Percentiles rank a stretch among this genome's conserved stretches.
phyloP scores from a whole-genome alignment of 2,113 vertebrate genomes.

The Corvus hawaiiensis region DNA sequence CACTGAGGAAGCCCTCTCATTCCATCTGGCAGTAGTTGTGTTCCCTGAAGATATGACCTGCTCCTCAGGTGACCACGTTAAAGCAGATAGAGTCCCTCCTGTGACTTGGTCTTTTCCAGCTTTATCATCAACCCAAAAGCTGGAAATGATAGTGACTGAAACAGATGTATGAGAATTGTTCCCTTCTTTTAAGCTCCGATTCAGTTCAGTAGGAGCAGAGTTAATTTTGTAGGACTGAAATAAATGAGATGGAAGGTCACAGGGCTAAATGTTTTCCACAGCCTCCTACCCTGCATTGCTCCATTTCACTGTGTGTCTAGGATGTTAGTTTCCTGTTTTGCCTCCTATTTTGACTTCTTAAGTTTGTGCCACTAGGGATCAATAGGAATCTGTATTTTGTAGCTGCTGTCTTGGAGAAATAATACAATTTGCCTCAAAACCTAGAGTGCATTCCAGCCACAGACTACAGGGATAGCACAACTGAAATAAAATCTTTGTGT shows the following conservation, averaged over 20 bases:
- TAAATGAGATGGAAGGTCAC: conserved; percentile 55
- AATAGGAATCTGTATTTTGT: background rate
- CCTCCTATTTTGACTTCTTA: background rate
- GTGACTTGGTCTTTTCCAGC: background rate
- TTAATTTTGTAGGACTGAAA: conserved; percentile 56
- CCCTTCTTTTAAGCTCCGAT: background rate
- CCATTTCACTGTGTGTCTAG: conserved; percentile 19
- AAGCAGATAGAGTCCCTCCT: background rate
- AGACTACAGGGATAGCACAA: background rate
- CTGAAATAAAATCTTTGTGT: background rate
- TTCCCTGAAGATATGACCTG: background rate
- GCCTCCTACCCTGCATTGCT: conserved; percentile 11
- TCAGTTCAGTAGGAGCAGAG: conserved; percentile 35
- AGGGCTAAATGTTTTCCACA: conserved; percentile 32
- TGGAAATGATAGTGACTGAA: background rate
- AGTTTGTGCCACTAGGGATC: background rate
- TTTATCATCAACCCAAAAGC: background rate
- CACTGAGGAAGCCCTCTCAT: background rate
- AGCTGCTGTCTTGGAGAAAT: background rate
- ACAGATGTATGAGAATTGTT: background rate
- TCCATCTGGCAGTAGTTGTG: background rate
- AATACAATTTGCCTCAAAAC: background rate
- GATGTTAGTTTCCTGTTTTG: background rate
- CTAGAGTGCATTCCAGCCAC: background rate
- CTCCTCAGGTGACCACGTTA: background rate